phyloP scores from a whole-genome alignment of 2,888 invertebrate species.

The Phyllotreta cruciferae region DNA sequence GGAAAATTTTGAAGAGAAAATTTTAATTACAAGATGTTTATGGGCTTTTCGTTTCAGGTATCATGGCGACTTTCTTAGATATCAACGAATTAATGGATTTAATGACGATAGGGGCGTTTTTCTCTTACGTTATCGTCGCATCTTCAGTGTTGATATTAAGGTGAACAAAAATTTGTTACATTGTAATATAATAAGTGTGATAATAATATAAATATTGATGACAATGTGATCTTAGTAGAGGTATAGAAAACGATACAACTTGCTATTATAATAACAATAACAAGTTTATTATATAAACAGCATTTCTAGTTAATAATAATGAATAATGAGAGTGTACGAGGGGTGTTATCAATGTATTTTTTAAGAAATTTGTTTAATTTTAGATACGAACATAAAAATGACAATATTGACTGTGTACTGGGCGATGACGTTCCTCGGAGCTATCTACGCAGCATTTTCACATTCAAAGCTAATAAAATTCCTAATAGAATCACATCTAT shows the following conservation, averaged over 20 bases:
- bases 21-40: background rate
- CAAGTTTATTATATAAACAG: too few species aligned
- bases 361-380: background rate
- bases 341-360: too few species aligned
- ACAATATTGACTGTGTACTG: background rate
- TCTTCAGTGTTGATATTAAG: constrained; percentile 26
- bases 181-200: too few species aligned
- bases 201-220: too few species aligned
- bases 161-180: constrained; percentile 3
- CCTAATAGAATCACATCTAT: constrained; percentile 20
- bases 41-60: constrained; percentile 62
- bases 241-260: too few species aligned
- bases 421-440: background rate
- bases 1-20: too few species aligned
- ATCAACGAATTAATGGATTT: constrained; percentile 69
- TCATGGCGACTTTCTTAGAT: constrained; percentile 83
- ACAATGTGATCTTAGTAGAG: too few species aligned
- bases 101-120: constrained; percentile 31
- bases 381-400: constrained; percentile 9
- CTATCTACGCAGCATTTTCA: constrained; percentile 15
- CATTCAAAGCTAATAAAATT: constrained; percentile 12
- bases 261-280: too few species aligned
- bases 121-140: constrained; percentile 26
- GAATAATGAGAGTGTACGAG: too few species aligned
- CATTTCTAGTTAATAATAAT: too few species aligned